A percentile compares a stretch with the other conserved stretches of the same genome.
Evolutionary conservation across 2,888 invertebrate genomes (phyloP).

Genomic region (Eretmocerus hayati): DNA sequence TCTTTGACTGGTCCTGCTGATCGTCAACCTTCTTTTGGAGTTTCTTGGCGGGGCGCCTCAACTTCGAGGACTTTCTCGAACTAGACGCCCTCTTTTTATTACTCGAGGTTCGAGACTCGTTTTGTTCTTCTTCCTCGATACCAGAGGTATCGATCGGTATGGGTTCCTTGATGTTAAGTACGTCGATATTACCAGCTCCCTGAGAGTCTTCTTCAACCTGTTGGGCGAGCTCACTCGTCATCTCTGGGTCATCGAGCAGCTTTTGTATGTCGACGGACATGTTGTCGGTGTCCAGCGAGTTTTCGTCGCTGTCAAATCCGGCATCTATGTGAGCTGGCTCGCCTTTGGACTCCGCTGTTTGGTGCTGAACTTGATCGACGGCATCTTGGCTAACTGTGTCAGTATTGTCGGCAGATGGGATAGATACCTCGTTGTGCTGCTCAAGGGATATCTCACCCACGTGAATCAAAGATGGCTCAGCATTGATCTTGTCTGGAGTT

Average conservation of each 20-base stretch:
- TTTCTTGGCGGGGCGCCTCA: not conserved
- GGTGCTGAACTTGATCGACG: no score
- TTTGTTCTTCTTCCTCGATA: not conserved
- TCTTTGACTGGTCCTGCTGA: slow-evolving; percentile 25
- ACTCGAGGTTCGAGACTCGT: not conserved
- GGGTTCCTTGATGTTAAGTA: slow-evolving; percentile 10
- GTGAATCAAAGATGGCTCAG: not conserved
- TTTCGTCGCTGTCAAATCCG: slow-evolving; percentile 35
- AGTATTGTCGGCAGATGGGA: slow-evolving; percentile 15
- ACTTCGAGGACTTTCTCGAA: slow-evolving; percentile 6
- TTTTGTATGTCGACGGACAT: slow-evolving; percentile 32
- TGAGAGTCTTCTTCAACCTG: slow-evolving; percentile 4
- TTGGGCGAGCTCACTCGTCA: slow-evolving; percentile 25
- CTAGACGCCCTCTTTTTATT: not conserved
- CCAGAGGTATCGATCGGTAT: not conserved
- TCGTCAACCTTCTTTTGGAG: not conserved
- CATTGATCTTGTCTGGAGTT: slow-evolving; percentile 1
- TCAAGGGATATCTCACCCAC: not conserved
- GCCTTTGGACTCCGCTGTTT: slow-evolving; percentile 14
- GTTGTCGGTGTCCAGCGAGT: slow-evolving; percentile 26
- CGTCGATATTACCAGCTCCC: slow-evolving; percentile 6
- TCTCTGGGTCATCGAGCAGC: slow-evolving; percentile 30
- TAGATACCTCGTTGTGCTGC: not conserved
- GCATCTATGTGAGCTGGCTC: slow-evolving; percentile 19
- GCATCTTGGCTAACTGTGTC: slow-evolving; percentile 24